Base-by-base conservation (phyloP, 1,140 invertebrate genomes). In the Ditylenchus dipsaci region DNA sequence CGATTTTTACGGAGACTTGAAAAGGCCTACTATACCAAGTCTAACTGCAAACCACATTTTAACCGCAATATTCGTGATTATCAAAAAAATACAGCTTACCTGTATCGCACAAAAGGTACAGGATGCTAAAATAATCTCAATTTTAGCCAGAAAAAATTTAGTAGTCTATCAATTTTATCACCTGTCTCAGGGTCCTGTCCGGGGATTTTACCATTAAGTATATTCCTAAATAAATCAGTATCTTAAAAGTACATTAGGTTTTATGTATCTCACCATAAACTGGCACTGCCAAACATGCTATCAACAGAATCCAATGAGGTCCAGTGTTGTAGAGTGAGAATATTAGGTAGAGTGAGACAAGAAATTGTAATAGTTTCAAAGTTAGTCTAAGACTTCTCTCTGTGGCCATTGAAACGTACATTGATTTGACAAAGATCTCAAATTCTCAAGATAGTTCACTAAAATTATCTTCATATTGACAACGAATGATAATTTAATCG, bases 81-180 rank as follows among this genome's bases (percentile, higher is more conserved):
- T n/a, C n/a, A n/a, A n/a, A n/a, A n/a, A n/a, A n/a, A n/a, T n/a
- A n/a, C 33, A 38, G 33, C 33, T 21, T 21, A 43, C 27, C 47
- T 73, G 42, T 74, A 74, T 17, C 71, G 60, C 17, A 73, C 17
- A 67, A 57, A 73, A 17, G 71, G 71, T n/a, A 73, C 30, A 21
- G 71, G 33, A 38, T 73, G 70, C n/a, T 21, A 21, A 30, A 38
- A 19, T 19, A 72, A 56, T 33, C 38, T 66, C 27, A 7, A 21
- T n/a, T 73, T 49, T 9, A 58, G n/a, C n/a, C n/a, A n/a, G n/a
- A n/a, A n/a, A 3, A 38, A 38, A 11, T 38, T 38, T 38, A 38
- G 3, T 38, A 38, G 11, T 38, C 33, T 38, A 11, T n/a, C 33
- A 38, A n/a, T n/a, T n/a, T n/a, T n/a, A n/a, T n/a, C 33, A 38